Evolutionary conservation across 1,140 invertebrate genomes (phyloP).

Genomic region (Luehdorfia chinensis): DNA sequence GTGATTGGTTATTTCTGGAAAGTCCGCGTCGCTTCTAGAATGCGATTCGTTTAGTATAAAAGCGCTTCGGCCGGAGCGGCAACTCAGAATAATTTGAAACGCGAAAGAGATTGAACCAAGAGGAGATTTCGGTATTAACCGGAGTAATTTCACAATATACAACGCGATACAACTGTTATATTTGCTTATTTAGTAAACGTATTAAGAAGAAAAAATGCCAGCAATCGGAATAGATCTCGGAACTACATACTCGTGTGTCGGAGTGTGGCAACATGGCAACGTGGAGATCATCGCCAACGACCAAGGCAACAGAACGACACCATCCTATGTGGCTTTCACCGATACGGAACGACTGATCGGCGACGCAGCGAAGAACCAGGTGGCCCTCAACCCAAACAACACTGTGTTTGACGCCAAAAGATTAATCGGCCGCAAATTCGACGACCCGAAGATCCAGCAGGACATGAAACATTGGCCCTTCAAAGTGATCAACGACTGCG

Average conservation of each 20-base stretch:
- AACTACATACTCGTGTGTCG: slow-evolving; percentile 92
- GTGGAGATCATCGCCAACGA: slow-evolving; percentile 98
- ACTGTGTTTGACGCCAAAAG: slow-evolving; percentile 76
- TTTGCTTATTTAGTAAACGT: slow-evolving; percentile 16
- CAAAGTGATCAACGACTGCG: slow-evolving; percentile 80
- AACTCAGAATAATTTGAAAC: slow-evolving; percentile 59
- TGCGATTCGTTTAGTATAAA: too few relatives aligned
- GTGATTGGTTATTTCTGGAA: too few relatives aligned
- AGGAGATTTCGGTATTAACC: slow-evolving; percentile 41
- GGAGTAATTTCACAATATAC: slow-evolving; percentile 34
- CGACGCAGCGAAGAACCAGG: slow-evolving; percentile 12
- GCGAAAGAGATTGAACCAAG: slow-evolving; percentile 39
- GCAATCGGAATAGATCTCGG: slow-evolving; percentile 89
- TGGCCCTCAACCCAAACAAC: slow-evolving; percentile 55
- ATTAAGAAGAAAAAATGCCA: slow-evolving; percentile 62
- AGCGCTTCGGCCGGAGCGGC: slow-evolving; percentile 31
- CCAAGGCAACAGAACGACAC: slow-evolving; percentile 95
- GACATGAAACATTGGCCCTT: slow-evolving; percentile 89
- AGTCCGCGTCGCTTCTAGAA: too few relatives aligned
- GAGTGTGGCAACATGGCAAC: slow-evolving; percentile 93
- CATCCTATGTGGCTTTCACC: slow-evolving; percentile 83
- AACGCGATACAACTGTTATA: too few relatives aligned
- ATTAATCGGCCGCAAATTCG: slow-evolving; percentile 81
- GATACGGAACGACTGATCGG: slow-evolving; percentile 74
- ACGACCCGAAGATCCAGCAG: slow-evolving; percentile 84